Percentiles rank a stretch among this genome's conserved stretches.
These are phyloP conservation scores for Hormaphis cornu DNA, from an alignment of 1,140 invertebrate genomes.

Conservation along the genomic window DNA sequence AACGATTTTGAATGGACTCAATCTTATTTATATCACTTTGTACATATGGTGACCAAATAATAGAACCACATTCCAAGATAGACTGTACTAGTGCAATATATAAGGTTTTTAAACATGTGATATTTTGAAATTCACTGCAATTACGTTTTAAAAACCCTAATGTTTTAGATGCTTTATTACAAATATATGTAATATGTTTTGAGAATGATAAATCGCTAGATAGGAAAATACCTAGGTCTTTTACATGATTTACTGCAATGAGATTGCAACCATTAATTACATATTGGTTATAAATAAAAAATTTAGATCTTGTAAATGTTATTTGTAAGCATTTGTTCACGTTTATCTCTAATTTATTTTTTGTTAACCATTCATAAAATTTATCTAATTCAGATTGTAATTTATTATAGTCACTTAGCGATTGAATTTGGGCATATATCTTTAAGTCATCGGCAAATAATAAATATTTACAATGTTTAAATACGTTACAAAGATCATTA, in stretches of 20 bases:
- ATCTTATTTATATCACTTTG: background rate
- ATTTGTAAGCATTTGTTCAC: too few relatives aligned
- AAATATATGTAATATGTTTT: background rate
- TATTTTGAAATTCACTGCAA: background rate
- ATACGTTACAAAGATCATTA: background rate
- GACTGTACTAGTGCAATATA: background rate
- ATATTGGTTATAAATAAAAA: too few relatives aligned
- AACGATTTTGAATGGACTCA: background rate
- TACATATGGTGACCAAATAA: background rate
- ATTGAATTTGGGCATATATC: background rate
- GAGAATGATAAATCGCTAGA: background rate
- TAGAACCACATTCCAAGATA: background rate
- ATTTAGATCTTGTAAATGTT: too few relatives aligned
- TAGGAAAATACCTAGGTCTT: background rate
- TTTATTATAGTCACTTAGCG: background rate
- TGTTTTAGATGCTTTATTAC: background rate
- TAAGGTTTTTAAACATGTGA: background rate
- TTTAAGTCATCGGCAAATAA: background rate
- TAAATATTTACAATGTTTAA: background rate
- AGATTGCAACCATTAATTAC: too few relatives aligned
- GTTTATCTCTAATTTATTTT: too few relatives aligned
- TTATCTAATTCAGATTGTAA: background rate
- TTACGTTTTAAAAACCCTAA: too few relatives aligned
- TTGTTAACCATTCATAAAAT: background rate
- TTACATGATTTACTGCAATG: too few relatives aligned